phyloP scores from a whole-genome alignment of 2,888 invertebrate species.

The Drosophila paramelanica region DNA sequence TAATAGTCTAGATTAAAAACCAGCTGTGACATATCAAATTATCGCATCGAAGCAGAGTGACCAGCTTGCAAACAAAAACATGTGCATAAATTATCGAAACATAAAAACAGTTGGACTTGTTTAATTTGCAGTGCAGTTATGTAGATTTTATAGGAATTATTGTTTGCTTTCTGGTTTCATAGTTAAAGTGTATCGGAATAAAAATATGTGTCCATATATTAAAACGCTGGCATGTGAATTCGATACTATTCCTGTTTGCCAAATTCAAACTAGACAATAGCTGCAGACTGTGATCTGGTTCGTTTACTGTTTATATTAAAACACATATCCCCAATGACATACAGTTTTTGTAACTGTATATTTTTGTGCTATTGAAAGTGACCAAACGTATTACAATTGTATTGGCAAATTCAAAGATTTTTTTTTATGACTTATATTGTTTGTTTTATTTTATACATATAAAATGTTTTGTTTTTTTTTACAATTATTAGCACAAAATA shows the following conservation, averaged over 20 bases:
- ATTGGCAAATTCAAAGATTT: background rate
- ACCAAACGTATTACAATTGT: too few relatives aligned
- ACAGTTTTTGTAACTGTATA: too few relatives aligned
- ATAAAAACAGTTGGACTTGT: background rate
- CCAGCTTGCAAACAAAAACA: too few relatives aligned
- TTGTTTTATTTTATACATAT: constrained; percentile 46
- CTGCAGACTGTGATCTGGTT: too few relatives aligned
- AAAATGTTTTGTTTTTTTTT: constrained; percentile 17
- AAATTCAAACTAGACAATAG: too few relatives aligned
- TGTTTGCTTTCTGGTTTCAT: background rate
- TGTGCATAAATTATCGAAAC: background rate
- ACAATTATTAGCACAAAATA: constrained; percentile 66
- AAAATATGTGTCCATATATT: background rate
- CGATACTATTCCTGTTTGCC: background rate
- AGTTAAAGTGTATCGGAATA: background rate
- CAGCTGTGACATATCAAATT: background rate
- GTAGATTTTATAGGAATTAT: background rate
- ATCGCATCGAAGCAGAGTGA: too few relatives aligned
- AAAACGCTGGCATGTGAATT: background rate
- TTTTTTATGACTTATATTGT: constrained; percentile 34
- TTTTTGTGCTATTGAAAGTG: too few relatives aligned
- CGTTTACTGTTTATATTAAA: too few relatives aligned
- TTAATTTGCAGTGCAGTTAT: background rate
- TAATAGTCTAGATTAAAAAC: background rate
- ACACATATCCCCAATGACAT: too few relatives aligned